Evolutionary conservation across 2,113 vertebrate species (phyloP), one percentile per base, ranked within the genome.

Genomic region (Hippoglossus stenolepis): DNA sequence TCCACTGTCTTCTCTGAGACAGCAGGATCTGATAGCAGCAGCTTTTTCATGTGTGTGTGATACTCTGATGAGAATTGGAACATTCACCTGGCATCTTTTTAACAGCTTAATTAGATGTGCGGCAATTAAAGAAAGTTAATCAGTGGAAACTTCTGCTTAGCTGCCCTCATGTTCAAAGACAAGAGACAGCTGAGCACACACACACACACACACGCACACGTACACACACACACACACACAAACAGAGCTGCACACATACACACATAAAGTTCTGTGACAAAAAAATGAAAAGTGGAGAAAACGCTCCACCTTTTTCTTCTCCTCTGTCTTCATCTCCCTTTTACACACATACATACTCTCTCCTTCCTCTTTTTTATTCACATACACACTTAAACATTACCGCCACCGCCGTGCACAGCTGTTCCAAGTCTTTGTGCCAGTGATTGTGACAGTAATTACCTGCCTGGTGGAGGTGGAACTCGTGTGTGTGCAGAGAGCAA

Each of bases 401-500:
- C 47, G 56, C 70, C 20, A 18, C 9, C 6, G 1, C 65, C 62
- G 24, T 66, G 69, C 77, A 63, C 79, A 86, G 83, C 72, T 89
- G 76, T 79, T 84, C 68, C 51, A 43, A 83, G 77, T 63, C 65
- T 77, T 80, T 49, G 60, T 82, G 67, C 70, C 73, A 66, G 77
- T 70, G 54, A 79, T 61, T 67, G 80, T 88, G 77, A 85, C 87
- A 79, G 82, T 92, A 90, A 93, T 91, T 92, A 91, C 75, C 70
- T 88, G 65, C 54, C 73, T 65, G 38, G 59, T 79, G 76, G 70
- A 85, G 75, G 77, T 77, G 65, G 80, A 75, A 77, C 49, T 65
- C 64, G 61, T 71, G 68, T 77, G 73, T 61, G 45, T 38, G 35
- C 49, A 71, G 53, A 75, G 64, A 86, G 74, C 63, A 40, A 80